Base-by-base conservation (phyloP, 2,113 vertebrate species). In the Gallinago undulata region DNA sequence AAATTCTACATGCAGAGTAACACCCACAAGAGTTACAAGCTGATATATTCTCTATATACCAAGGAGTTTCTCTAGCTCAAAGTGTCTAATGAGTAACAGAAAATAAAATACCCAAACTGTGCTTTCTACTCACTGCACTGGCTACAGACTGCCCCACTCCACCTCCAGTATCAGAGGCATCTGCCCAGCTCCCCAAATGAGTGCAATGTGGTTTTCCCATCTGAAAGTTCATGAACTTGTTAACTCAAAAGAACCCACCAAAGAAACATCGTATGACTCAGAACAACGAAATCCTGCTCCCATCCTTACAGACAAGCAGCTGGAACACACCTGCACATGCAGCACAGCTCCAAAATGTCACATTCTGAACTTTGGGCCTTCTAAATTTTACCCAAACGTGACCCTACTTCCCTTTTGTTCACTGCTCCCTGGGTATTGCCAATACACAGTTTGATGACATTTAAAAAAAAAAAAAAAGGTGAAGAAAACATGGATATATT, bases 321-420 rank as follows among this genome's bases (percentile, higher is more conserved):
- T 51, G 69, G 25, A 72, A 64, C 19, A 19, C 0, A 1, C 3
- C 7, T 30, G 16, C 37, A 70, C 0, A 1, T 5, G 13, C 25
- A 81, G 43, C 27, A 51, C n/a, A 81, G 43, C 53, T 73, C 31
- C 22, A 39, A 37, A 73, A 59, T 7, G 7, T 7, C 23, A 31
- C 5, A 27, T 28, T 73, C 5, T 41, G 45, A 68, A 83, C 62
- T 37, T 3, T 19, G 1, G 0, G 35, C 8, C 43, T 63, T 37
- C 37, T 74, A 23, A 45, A 78, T 78, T 75, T 64, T 63, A 82
- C 12, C 31, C 55, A 25, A 85, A 82, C 1, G 5, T n/a, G 57
- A 35, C 6, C 23, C 24, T 30, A 14, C 9, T 77, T 66, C 28
- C 24, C 13, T 59, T 73, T 28, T n/a, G 28, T 50, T 67, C 64